Evolutionary conservation across 2,113 vertebrate species (phyloP).

Genomic region (Vulpes ferrilata): DNA sequence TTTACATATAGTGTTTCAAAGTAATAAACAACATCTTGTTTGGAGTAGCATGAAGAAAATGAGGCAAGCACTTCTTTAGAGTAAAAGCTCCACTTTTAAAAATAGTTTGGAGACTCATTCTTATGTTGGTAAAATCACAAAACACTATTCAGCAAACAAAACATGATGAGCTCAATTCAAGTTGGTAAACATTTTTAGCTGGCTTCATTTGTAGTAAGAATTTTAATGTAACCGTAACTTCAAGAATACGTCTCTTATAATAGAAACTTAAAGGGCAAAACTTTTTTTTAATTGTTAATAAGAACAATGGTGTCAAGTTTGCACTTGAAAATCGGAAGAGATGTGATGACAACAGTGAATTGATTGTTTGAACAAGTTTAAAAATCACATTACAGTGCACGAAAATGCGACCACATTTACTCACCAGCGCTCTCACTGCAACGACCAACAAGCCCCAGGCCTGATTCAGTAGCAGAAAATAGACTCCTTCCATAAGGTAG

Average conservation of each 20-base stretch:
- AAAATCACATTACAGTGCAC: conserved; percentile 68
- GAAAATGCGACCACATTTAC: conserved; percentile 23
- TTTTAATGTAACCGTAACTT: conserved; percentile 80
- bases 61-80: conserved; percentile 87
- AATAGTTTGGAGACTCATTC: conserved; percentile 84
- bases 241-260: conserved; percentile 69
- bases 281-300: conserved; percentile 71
- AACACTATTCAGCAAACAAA: conserved; percentile 85
- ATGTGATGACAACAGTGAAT: conserved; percentile 72
- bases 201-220: conserved; percentile 78
- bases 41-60: conserved; percentile 86
- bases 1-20: conserved; percentile 89
- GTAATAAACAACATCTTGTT: conserved; percentile 92
- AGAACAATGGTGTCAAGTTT: conserved; percentile 63
- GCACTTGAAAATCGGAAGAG: conserved; percentile 62
- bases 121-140: conserved; percentile 85
- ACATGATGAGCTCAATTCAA: conserved; percentile 85
- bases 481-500: conserved; percentile 22
- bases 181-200: conserved; percentile 84
- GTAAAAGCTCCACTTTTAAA: conserved; percentile 84
- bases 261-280: conserved; percentile 70
- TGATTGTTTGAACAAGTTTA: conserved; percentile 72
- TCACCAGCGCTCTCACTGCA: neutral
- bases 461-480: conserved; percentile 62
- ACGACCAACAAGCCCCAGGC: conserved; percentile 38